Evolutionary conservation across 2,888 invertebrate species (phyloP).

Genomic region (Epistrophe grossulariae): DNA sequence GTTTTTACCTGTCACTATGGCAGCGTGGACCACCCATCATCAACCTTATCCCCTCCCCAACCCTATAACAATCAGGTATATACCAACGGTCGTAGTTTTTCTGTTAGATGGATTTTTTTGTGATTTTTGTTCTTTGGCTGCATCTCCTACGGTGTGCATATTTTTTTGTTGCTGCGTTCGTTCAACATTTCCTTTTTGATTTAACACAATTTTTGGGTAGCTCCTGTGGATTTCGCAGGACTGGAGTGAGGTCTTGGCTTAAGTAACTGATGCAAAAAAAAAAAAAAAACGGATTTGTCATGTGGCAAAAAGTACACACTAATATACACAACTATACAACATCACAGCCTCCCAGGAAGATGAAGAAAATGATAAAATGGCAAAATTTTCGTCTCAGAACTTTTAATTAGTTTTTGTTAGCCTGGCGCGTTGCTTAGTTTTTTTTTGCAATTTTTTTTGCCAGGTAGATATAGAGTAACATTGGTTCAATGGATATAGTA

Average conservation of each 20-base stretch:
- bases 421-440: constrained; percentile 70
- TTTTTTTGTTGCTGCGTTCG: constrained; percentile 40
- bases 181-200: constrained; percentile 64
- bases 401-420: constrained; percentile 84
- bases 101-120: constrained; percentile 49
- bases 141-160: constrained; percentile 51
- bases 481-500: background rate
- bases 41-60: background rate
- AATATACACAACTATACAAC: too few species aligned
- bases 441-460: constrained; percentile 45
- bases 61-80: background rate
- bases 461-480: constrained; percentile 25
- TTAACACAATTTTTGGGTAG: constrained; percentile 71
- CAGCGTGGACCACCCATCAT: constrained; percentile 21
- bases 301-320: constrained; percentile 69
- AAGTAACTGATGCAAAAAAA: background rate
- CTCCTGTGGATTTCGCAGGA: constrained; percentile 12
- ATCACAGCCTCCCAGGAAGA: constrained; percentile 46
- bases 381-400: constrained; percentile 83
- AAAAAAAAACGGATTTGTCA: constrained; percentile 67
- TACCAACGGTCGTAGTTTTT: background rate
- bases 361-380: constrained; percentile 75
- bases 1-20: constrained; percentile 72
- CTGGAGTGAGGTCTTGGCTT: constrained; percentile 19
- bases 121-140: constrained; percentile 65